Base-by-base conservation (phyloP, 2,797 vertebrate species). In the Antrozous pallidus region DNA sequence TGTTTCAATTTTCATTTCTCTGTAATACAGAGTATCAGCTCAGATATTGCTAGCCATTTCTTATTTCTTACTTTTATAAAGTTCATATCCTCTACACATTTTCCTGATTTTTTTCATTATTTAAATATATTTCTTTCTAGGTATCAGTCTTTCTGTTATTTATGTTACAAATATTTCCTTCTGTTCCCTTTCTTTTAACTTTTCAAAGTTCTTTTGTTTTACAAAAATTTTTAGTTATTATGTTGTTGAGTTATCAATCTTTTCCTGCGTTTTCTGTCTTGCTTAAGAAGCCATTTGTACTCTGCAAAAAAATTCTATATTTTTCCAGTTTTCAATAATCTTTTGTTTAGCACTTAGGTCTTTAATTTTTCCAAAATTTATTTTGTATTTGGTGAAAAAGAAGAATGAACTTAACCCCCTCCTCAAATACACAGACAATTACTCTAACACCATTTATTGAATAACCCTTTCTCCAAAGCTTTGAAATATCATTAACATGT, bases 1-100 rank as follows among this genome's bases (percentile, higher is more conserved):
- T 54, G 36, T 74, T 93, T 89, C 40, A n/a, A 94, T 73, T 78
- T 81, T 83, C 42, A 67, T 81, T 63, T 61, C 54, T 88, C 24
- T 92, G 65, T 88, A 85, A 89, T 4, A 71, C 14, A 81, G 45
- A 79, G 16, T 3, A 86, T 78, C n/a, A 33, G 63, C 88, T 86
- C 54, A 47, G 24, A 69, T 78, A 33, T 10, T 78, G 28, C 12
- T 88, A 45, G 49, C 11, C 8, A 38, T 28, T 5, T 78, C 22
- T 42, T 42, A 90, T 42, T 92, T 82, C 47, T n/a, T 49, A 49
- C 38, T 51, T 70, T 65, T 51, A 74, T 54, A 70, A 88, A 73
- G 63, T 45, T 74, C 56, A 87, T 81, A 83, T 83, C 12, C 40
- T 88, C 45, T 63, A 58, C 17, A 1, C 12, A 54, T 33, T 85